A percentile compares a stretch with the other conserved stretches of the same genome.
These are phyloP conservation scores for Raja brachyura DNA, from an alignment of 2,113 vertebrate genomes.

Conservation along the genomic window DNA sequence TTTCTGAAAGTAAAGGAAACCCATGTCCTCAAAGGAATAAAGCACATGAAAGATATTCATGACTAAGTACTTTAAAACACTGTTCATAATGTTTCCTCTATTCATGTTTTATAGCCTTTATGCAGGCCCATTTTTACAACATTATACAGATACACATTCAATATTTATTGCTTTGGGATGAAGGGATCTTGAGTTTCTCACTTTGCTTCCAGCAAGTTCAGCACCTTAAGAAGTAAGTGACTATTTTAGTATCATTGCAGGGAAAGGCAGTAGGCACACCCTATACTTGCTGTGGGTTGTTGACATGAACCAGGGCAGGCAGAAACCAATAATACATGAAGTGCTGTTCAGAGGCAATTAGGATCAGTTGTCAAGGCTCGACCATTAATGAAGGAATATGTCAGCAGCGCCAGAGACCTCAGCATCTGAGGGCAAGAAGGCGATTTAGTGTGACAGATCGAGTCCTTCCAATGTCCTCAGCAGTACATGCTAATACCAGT, in stretches of 20 bases:
- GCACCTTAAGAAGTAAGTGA: conserved; percentile 54
- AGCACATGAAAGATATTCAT: conserved; percentile 36
- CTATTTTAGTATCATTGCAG: conserved; percentile 55
- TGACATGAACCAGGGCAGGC: conserved; percentile 86
- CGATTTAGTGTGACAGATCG: conserved; percentile 90
- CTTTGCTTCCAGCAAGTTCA: conserved; percentile 50
- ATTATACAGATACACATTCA: conserved; percentile 51
- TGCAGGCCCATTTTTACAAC: conserved; percentile 48
- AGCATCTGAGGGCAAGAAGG: conserved; percentile 75
- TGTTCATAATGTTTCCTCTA: conserved; percentile 37
- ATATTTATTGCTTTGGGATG: conserved; percentile 52
- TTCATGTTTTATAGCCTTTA: conserved; percentile 44
- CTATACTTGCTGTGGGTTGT: conserved; percentile 69
- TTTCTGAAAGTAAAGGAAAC: not conserved
- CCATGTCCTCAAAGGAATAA: conserved; percentile 19
- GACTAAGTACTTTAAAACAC: conserved; percentile 37
- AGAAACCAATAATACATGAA: conserved; percentile 97
- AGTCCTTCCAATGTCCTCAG: conserved; percentile 87
- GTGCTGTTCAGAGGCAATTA: conserved; percentile 94
- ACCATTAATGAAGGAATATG: conserved; percentile 91
- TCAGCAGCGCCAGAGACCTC: conserved; percentile 71
- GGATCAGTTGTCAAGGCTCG: conserved; percentile 93
- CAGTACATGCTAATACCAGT: conserved; percentile 87
- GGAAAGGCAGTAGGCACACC: conserved; percentile 60
- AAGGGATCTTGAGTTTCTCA: conserved; percentile 47